Evolutionary conservation across 1,140 invertebrate species (phyloP).

Genomic region (Drosophila pallidifrons): DNA sequence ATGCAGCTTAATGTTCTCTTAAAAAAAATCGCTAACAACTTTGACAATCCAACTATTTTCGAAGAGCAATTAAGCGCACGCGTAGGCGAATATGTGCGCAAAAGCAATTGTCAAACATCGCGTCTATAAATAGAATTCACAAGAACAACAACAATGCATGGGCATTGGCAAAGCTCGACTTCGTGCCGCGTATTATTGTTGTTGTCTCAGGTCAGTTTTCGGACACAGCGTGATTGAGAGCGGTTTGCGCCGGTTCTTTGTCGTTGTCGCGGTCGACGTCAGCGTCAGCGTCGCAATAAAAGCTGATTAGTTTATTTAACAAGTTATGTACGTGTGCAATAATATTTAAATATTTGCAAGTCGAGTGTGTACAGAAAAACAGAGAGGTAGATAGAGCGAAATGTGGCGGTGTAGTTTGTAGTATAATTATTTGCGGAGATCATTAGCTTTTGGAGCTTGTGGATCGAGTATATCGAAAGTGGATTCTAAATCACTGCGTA

Average conservation of each 20-base stretch:
- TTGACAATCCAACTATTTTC: background rate
- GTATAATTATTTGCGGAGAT: background rate
- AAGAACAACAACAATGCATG: background rate
- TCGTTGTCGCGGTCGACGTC: background rate
- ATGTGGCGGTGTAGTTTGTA: background rate
- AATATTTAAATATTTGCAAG: slow-evolving; percentile 10
- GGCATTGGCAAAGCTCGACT: slow-evolving; percentile 8
- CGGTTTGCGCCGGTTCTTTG: slow-evolving; percentile 21
- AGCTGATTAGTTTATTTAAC: slow-evolving; percentile 25
- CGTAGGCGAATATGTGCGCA: slow-evolving; percentile 10
- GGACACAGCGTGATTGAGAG: slow-evolving; percentile 1
- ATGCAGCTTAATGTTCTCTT: background rate
- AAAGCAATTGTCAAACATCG: slow-evolving; percentile 13
- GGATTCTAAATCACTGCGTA: background rate
- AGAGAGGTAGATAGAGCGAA: background rate
- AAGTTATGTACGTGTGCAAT: slow-evolving; percentile 1
- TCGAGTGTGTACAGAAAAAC: background rate
- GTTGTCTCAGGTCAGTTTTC: slow-evolving; percentile 39
- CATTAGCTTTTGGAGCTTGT: background rate
- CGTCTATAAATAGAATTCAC: slow-evolving; percentile 6
- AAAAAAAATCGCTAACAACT: background rate
- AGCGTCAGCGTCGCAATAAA: background rate
- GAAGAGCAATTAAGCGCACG: background rate
- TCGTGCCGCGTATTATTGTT: background rate
- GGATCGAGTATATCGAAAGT: background rate